Conservation (phyloP, 1,140 invertebrate genomes). For the Papilio glaucus region DNA sequence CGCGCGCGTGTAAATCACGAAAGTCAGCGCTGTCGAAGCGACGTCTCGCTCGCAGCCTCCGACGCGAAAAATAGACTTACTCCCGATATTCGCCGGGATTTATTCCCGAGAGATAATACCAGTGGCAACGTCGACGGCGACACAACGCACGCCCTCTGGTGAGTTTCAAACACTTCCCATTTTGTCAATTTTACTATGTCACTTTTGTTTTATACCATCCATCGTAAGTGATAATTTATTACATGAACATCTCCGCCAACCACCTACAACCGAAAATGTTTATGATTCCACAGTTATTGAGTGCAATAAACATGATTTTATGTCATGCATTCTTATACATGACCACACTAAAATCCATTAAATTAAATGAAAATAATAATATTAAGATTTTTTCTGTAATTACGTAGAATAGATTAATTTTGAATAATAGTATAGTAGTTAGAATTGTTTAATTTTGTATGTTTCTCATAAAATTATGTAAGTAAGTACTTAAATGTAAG, state of each 20-base stretch:
- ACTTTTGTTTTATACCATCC: slow-evolving; percentile 3
- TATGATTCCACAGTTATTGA: slow-evolving; percentile 20
- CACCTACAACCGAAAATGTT: slow-evolving; percentile 54
- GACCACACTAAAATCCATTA: no score
- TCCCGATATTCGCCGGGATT: slow-evolving; percentile 66
- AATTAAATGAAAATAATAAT: no score
- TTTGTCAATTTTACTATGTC: slow-evolving; percentile 48
- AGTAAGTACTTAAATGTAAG: no score
- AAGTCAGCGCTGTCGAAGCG: slow-evolving; percentile 56
- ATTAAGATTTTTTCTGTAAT: no score
- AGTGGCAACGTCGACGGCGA: slow-evolving; percentile 53
- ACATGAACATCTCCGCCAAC: slow-evolving; percentile 56
- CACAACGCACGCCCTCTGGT: slow-evolving; percentile 71
- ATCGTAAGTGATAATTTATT: slow-evolving; percentile 54
- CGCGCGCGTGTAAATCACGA: slow-evolving; percentile 72
- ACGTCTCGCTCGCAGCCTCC: slow-evolving; percentile 56
- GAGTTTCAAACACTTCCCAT: slow-evolving; percentile 51
- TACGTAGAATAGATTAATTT: no score
- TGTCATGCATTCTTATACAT: no score
- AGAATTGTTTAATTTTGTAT: no score
- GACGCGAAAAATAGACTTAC: slow-evolving; percentile 75
- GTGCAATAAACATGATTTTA: slow-evolving; percentile 43
- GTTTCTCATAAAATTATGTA: no score
- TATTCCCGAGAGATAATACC: slow-evolving; percentile 63
- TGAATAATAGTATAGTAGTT: no score